Conservation (phyloP, 2,113 vertebrate species). For the Oreochromis tanganicae region DNA sequence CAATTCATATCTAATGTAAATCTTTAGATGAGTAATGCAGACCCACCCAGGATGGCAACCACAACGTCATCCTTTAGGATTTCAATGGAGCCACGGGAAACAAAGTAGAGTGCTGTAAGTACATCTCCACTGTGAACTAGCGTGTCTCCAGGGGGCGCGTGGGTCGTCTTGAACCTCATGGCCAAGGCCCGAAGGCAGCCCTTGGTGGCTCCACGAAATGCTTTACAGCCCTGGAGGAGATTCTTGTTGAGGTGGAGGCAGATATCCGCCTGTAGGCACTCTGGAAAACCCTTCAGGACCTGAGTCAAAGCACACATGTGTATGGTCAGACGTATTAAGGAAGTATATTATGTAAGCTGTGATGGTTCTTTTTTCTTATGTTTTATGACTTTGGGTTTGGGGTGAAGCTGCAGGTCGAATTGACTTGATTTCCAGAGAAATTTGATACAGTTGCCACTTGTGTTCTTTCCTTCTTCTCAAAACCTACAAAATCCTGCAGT, state of each 20-base stretch:
- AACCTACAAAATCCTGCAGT: slow-evolving; percentile 10
- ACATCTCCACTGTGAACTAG: slow-evolving; percentile 94
- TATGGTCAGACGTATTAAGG: background rate
- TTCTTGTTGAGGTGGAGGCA: slow-evolving; percentile 96
- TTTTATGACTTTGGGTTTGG: background rate
- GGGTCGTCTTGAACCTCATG: slow-evolving; percentile 98
- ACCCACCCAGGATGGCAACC: slow-evolving; percentile 94
- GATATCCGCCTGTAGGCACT: slow-evolving; percentile 98
- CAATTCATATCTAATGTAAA: background rate
- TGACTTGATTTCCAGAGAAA: background rate
- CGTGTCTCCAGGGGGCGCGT: slow-evolving; percentile 94
- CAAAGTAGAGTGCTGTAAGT: slow-evolving; percentile 92
- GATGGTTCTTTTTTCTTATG: background rate
- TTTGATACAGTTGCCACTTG: slow-evolving; percentile 63
- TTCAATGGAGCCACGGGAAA: slow-evolving; percentile 96
- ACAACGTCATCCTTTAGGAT: slow-evolving; percentile 97
- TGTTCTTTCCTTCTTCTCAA: slow-evolving; percentile 69
- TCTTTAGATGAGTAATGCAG: background rate
- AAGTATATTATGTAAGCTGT: background rate
- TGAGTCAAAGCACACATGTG: slow-evolving; percentile 47
- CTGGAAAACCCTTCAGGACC: slow-evolving; percentile 98
- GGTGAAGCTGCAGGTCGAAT: background rate
- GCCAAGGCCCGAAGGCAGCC: slow-evolving; percentile 95
- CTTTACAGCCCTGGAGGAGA: slow-evolving; percentile 92
- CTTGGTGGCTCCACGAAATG: slow-evolving; percentile 89